Evolutionary conservation across 2,888 invertebrate species (phyloP).

Genomic region (Hydroisotoma schaefferi): DNA sequence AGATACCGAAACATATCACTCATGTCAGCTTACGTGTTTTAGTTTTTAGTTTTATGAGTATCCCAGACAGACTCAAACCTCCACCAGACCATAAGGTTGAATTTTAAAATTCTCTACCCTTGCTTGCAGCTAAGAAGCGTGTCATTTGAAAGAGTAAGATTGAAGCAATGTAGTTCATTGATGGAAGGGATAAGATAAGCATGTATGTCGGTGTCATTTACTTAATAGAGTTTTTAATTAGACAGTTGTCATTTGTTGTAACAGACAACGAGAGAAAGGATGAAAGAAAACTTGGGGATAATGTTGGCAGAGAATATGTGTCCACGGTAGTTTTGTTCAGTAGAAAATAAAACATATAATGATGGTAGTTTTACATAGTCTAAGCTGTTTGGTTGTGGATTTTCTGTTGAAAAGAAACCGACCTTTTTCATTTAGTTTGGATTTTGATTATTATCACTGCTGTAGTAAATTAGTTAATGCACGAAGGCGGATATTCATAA

Average conservation of each 20-base stretch:
- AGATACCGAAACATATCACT: not conserved
- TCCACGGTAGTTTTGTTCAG: not conserved
- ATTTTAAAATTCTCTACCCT: too few relatives aligned
- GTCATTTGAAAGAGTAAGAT: conserved; percentile 32
- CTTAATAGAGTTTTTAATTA: conserved; percentile 49
- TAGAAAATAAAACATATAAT: not conserved
- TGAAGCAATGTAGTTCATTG: conserved; percentile 35
- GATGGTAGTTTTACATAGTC: not conserved
- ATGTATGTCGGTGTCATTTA: conserved; percentile 48
- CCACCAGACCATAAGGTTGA: too few relatives aligned
- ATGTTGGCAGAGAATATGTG: not conserved
- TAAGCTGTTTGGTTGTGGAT: too few relatives aligned
- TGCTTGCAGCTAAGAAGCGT: conserved; percentile 37
- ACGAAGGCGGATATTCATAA: not conserved
- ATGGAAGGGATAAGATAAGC: conserved; percentile 46
- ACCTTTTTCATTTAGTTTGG: too few relatives aligned
- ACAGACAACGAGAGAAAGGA: too few relatives aligned
- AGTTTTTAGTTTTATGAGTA: not conserved
- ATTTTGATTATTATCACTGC: too few relatives aligned
- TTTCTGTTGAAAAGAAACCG: too few relatives aligned
- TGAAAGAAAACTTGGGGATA: conserved; percentile 10
- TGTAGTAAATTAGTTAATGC: too few relatives aligned
- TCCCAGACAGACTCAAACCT: too few relatives aligned
- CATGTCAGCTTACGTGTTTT: not conserved
- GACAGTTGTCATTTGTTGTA: conserved; percentile 45